Conservation (phyloP, 2,888 invertebrate genomes). For the Ophraella communa region DNA sequence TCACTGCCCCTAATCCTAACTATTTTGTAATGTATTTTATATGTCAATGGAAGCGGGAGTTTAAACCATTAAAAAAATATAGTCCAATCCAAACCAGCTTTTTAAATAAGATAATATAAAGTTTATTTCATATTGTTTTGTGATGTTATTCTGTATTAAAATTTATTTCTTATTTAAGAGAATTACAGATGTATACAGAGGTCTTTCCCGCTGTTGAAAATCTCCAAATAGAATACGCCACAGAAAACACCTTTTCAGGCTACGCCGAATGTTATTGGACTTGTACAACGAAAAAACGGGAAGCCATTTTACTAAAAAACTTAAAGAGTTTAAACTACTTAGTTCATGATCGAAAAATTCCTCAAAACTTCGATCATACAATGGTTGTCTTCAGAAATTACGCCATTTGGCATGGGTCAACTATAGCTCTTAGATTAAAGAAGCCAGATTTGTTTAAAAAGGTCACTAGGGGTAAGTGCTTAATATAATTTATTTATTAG, state of each 20-base stretch:
- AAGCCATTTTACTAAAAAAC: conserved; percentile 46
- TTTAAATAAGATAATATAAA: not conserved
- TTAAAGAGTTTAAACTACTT: conserved; percentile 43
- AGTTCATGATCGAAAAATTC: conserved; percentile 41
- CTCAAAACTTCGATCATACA: conserved; percentile 49
- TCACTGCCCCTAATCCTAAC: too few relatives aligned
- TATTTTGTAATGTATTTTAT: too few relatives aligned
- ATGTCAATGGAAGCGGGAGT: too few relatives aligned
- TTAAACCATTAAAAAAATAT: too few relatives aligned
- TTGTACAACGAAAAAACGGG: conserved; percentile 37
- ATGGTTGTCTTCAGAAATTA: conserved; percentile 39
- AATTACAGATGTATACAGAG: conserved; percentile 43
- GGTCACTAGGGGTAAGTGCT: conserved; percentile 40
- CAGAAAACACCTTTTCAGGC: conserved; percentile 33
- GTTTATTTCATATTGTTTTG: not conserved
- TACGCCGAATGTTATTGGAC: conserved; percentile 44
- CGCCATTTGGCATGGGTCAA: conserved; percentile 44
- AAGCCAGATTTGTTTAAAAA: conserved; percentile 37
- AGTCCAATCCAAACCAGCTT: too few relatives aligned
- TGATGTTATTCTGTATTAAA: not conserved
- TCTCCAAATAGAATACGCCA: conserved; percentile 33
- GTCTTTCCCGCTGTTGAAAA: conserved; percentile 41
- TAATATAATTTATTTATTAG: too few relatives aligned
- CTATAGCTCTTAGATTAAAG: conserved; percentile 40
- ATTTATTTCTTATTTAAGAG: conserved; percentile 29